Conservation (phyloP, 1,140 invertebrate genomes). For the Meteorus sp. region DNA sequence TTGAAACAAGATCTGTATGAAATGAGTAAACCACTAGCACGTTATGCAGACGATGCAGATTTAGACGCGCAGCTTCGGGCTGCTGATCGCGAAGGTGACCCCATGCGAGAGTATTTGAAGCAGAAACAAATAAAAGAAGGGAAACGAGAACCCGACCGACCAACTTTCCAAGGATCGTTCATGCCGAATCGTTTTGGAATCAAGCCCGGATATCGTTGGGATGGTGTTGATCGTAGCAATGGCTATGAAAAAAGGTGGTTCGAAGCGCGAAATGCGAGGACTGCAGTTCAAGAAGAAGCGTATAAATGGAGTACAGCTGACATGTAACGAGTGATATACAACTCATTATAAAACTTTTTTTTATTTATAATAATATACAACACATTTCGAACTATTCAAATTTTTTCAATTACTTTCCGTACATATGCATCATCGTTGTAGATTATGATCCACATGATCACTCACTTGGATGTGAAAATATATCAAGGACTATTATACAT, state of each 20-base stretch:
- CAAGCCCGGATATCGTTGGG: slow-evolving; percentile 93
- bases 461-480: too few species aligned
- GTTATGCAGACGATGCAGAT: slow-evolving; percentile 87
- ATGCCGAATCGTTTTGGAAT: slow-evolving; percentile 92
- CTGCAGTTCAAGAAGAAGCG: slow-evolving; percentile 80
- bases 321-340: slow-evolving; percentile 69
- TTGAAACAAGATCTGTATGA: slow-evolving; percentile 77
- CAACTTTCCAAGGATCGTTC: slow-evolving; percentile 77
- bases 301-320: slow-evolving; percentile 96
- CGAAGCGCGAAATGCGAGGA: slow-evolving; percentile 72
- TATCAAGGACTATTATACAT: not conserved
- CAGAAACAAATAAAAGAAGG: slow-evolving; percentile 72
- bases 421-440: too few species aligned
- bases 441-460: too few species aligned
- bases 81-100: slow-evolving; percentile 83
- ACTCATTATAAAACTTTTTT: not conserved
- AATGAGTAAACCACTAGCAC: slow-evolving; percentile 86
- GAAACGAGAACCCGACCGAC: slow-evolving; percentile 58
- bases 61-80: slow-evolving; percentile 76
- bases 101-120: slow-evolving; percentile 86
- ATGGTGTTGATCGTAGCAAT: slow-evolving; percentile 96
- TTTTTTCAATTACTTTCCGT: too few species aligned
- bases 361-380: not conserved
- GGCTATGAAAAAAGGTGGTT: slow-evolving; percentile 95
- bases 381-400: too few species aligned